Percentiles rank a stretch among this genome's conserved stretches.
Evolutionary conservation across 2,113 vertebrate species (phyloP).

Genomic region (Capreolus pygargus): DNA sequence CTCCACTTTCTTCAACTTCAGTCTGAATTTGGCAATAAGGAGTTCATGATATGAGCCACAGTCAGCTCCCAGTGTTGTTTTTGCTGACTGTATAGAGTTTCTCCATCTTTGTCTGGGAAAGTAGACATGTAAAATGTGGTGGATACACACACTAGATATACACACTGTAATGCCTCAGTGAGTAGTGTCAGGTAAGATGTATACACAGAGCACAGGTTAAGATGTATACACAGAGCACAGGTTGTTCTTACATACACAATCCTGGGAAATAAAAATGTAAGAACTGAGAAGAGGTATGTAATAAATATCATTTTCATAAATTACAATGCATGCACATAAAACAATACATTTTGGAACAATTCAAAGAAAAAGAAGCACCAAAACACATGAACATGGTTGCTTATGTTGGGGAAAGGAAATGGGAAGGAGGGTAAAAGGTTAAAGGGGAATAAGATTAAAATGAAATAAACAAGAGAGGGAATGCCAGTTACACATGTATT

Average conservation of each 20-base stretch:
- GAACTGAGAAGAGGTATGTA: background rate
- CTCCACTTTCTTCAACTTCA: background rate
- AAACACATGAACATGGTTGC: background rate
- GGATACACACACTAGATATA: background rate
- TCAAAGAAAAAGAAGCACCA: background rate
- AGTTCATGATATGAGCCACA: background rate
- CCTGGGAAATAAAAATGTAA: background rate
- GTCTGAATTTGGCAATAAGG: background rate
- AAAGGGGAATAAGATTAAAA: constrained; percentile 32
- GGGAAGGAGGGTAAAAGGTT: background rate
- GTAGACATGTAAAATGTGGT: background rate
- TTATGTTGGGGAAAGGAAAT: background rate
- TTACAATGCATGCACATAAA: background rate
- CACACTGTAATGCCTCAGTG: background rate
- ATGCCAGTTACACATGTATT: background rate
- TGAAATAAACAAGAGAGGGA: constrained; percentile 32
- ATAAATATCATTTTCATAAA: constrained; percentile 12
- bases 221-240: background rate
- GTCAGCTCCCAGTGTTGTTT: background rate
- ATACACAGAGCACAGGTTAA: background rate
- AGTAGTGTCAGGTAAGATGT: background rate
- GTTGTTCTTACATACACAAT: background rate
- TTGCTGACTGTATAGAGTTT: background rate
- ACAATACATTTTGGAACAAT: constrained; percentile 28
- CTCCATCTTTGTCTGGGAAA: background rate